These are phyloP conservation scores for Chondrilla cf. caribensis DNA, from an alignment of 37 sponge, comb jelly and placozoan species.

Conservation along the genomic window DNA sequence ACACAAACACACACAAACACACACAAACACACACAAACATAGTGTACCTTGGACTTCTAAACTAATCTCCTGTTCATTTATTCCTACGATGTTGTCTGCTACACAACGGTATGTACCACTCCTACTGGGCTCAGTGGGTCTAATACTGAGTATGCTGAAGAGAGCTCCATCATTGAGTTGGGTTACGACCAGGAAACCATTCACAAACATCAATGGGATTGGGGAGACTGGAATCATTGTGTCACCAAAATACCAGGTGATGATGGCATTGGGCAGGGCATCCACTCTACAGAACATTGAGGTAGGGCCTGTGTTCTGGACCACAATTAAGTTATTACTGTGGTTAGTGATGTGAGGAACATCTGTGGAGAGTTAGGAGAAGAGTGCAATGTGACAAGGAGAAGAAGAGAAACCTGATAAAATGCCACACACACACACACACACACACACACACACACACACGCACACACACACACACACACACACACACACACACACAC, in stretches of 20 bases:
- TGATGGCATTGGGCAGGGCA: background rate
- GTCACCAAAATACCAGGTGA: background rate
- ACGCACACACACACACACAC: too few species aligned
- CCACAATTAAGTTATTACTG: background rate
- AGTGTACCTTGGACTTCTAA: background rate
- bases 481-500: too few species aligned
- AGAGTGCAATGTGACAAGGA: background rate
- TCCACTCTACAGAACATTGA: background rate
- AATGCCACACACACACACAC: too few species aligned
- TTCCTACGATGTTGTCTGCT: constrained; percentile 3
- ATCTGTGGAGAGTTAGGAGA: background rate
- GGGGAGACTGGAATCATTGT: background rate
- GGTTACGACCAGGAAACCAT: background rate
- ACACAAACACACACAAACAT: too few species aligned
- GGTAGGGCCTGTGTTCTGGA: background rate
- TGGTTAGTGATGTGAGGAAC: background rate
- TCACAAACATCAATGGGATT: background rate
- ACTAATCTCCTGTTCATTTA: background rate
- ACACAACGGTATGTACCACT: background rate
- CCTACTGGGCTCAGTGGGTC: background rate
- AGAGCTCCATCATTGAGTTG: background rate
- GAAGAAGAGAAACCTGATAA: too few species aligned
- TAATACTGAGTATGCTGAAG: background rate
- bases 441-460: too few species aligned
- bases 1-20: too few species aligned